Percentiles rank a stretch among this genome's conserved stretches.
Evolutionary conservation across 2,888 invertebrate genomes (phyloP).

Genomic region (Octodonta nipae): DNA sequence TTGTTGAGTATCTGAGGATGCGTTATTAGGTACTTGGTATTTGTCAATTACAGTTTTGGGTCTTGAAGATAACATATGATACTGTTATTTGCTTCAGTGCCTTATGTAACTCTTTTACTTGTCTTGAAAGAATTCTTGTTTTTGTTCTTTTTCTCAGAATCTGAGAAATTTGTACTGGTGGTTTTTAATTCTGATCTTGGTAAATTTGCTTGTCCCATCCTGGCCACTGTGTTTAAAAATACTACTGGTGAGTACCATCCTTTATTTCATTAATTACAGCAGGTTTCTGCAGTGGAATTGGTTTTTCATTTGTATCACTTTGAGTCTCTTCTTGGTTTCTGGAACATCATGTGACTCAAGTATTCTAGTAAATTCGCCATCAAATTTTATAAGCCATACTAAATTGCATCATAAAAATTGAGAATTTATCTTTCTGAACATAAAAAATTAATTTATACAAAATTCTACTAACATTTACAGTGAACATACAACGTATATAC

Average conservation of each 20-base stretch:
- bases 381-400: slow-evolving; percentile 28
- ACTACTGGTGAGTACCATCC: slow-evolving; percentile 29
- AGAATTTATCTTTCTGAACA: slow-evolving; percentile 22
- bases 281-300: slow-evolving; percentile 9
- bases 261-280: slow-evolving; percentile 2
- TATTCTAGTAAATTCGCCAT: slow-evolving; percentile 18
- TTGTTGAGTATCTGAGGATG: slow-evolving; percentile 7
- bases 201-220: slow-evolving; percentile 42
- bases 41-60: no score
- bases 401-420: slow-evolving; percentile 26
- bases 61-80: slow-evolving; percentile 4
- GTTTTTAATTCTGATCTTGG: slow-evolving; percentile 20
- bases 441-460: slow-evolving; percentile 21
- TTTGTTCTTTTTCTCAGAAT: slow-evolving; percentile 17
- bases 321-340: slow-evolving; percentile 5
- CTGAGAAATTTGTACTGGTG: slow-evolving; percentile 17
- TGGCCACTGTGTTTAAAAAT: slow-evolving; percentile 43
- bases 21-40: no score
- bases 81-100: slow-evolving; percentile 3
- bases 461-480: no score
- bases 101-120: slow-evolving; percentile 9
- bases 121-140: slow-evolving; percentile 12
- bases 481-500: no score
- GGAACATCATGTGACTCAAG: slow-evolving; percentile 16
- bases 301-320: slow-evolving; percentile 5